Evolutionary conservation across 53 echinoderm and acorn worm genomes (phyloP), one percentile per base, ranked within the genome.

Genomic region (Stichopus horrens): DNA sequence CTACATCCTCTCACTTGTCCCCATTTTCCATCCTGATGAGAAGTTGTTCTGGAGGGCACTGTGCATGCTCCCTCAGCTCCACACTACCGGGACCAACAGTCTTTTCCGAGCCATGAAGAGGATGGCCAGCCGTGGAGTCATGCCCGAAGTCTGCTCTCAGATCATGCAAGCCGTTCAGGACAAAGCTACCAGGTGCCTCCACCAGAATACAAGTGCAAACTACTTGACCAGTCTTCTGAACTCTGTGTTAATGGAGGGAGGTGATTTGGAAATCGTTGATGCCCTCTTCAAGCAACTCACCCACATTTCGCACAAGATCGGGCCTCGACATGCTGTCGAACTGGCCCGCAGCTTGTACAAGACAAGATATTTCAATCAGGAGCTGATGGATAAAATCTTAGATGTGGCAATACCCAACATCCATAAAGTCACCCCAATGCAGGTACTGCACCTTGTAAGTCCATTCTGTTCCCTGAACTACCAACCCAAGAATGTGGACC

Each of bases 381-480:
- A 89, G 53, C 91, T 99, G 60, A 84, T 99, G 88, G 96, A 99
- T 76, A 58, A 77, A 14, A 96, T 99, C 18, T 90, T 95, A 19
- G 67, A 93, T 58, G 88, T 94, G 8, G 66, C 93, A 7, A 79
- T 89, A 5, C 82, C 90, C 55, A 90, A 94, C 73, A 89, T 92
- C 59, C 88, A 93, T 77, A 92, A 91, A 67, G 90, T 99, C 57
- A 94, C 93, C 6, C 95, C 95, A 0, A 86, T 94, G 76, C 91
- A 94, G 77, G 93, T 96, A 53, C 13, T 90, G 8, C 86, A 88
- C 86, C 90, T 96, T 83, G 74, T 99, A 8, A 76, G 90, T 19
- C 94, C 94, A 5, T 99, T 86, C 89, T 93, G 95, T 60, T 87
- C 89, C 56, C 91, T 99, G 7, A 93, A 92, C 89, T 96, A 99